Base-by-base conservation (phyloP, 2,113 vertebrate species). In the Microcebus murinus region DNA sequence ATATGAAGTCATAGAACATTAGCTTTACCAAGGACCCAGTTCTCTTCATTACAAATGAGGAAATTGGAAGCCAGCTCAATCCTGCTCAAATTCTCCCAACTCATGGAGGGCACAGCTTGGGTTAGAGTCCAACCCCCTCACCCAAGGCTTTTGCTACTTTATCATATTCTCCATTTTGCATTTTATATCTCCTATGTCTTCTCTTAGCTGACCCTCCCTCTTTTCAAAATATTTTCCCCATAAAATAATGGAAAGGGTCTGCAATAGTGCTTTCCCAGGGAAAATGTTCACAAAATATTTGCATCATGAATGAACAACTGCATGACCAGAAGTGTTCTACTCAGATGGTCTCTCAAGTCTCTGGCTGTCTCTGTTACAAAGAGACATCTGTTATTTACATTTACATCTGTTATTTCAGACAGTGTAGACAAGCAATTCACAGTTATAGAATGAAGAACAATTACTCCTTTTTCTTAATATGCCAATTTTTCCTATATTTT, bases 311-410 rank as follows among this genome's bases (percentile, higher is more conserved):
- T 25, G 85, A 95, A 15, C 67, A 71, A 39, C 11, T 45, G 13
- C 6, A 8, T 52, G 4, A 52, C 45, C 63, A n/a, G 52, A 55
- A 80, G 21, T 13, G 17, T 61, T 91, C 31, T 42, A 36, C 31
- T 86, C 45, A 42, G 25, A 42, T 25, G 2, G 4, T 65, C 59
- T 77, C 63, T 87, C 21, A 63, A 59, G 52, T 50, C 52, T 90
- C 63, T 91, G 92, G 42, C 59, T 63, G 21, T 31, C 17, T 95
- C 71, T 96, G 29, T 86, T 50, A 31, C 10, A 23, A 65, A 87
- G n/a, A 81, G n/a, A n/a, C n/a, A n/a, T n/a, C n/a, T n/a, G n/a
- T n/a, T n/a, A n/a, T 45, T 55, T 77, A 20, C 71, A 36, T 84
- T 61, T 87, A 25, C 88, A 59, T 94, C 48, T 55, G 27, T 85